These are phyloP conservation scores for Spatulosminthurus flaviceps DNA, from an alignment of 2,888 invertebrate species.

Conservation along the genomic window DNA sequence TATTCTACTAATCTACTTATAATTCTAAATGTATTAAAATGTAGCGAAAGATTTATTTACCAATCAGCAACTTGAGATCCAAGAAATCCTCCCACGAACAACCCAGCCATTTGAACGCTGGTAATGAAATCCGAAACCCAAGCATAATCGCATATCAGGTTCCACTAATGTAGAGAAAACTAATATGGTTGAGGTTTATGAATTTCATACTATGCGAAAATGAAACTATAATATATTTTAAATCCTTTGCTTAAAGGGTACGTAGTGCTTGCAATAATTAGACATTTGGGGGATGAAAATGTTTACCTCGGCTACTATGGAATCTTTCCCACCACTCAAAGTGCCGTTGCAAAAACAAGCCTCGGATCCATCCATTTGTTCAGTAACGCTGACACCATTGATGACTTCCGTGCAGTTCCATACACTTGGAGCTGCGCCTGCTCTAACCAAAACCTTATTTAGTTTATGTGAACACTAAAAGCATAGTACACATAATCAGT, in stretches of 20 bases:
- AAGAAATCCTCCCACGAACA: slow-evolving; percentile 49
- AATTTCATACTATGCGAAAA: too few relatives aligned
- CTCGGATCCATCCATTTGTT: neutral
- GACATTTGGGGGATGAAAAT: too few relatives aligned
- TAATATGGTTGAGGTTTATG: too few relatives aligned
- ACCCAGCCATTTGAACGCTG: slow-evolving; percentile 53
- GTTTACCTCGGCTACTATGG: slow-evolving; percentile 48
- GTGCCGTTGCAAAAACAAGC: slow-evolving; percentile 48
- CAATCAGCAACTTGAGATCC: slow-evolving; percentile 50
- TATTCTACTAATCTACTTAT: too few relatives aligned
- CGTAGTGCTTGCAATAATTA: too few relatives aligned
- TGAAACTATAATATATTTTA: too few relatives aligned
- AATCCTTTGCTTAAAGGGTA: too few relatives aligned
- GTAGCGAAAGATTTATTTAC: neutral
- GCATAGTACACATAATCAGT: too few relatives aligned
- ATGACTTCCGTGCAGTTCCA: slow-evolving; percentile 6
- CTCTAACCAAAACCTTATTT: neutral
- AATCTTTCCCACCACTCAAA: slow-evolving; percentile 38
- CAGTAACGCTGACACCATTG: neutral
- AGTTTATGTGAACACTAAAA: neutral
- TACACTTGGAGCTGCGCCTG: slow-evolving; percentile 21
- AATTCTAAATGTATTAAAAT: too few relatives aligned
- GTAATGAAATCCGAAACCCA: slow-evolving; percentile 56
- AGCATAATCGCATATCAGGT: slow-evolving; percentile 48
- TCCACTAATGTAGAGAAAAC: slow-evolving; percentile 47